A percentile compares a stretch with the other conserved stretches of the same genome.
Evolutionary conservation across 2,113 vertebrate genomes (phyloP).

Genomic region (Pygoscelis adeliae): DNA sequence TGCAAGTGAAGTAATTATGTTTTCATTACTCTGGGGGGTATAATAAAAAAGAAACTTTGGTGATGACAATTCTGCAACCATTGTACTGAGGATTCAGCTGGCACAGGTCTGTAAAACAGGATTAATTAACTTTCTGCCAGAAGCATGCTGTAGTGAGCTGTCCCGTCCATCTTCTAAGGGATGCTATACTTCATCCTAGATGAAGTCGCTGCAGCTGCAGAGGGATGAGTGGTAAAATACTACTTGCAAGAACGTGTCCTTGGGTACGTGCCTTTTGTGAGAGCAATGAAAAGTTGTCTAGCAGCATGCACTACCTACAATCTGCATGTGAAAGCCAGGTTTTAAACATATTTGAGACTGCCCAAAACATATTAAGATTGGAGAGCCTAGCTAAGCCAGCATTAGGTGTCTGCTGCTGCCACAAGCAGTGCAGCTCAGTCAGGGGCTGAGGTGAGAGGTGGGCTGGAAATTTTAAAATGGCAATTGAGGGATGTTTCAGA

Average conservation of each 20-base stretch:
- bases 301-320: not conserved
- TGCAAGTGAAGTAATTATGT: not conserved
- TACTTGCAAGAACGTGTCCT: not conserved
- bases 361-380: rapidly evolving
- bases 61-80: not conserved
- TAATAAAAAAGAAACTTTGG: not conserved
- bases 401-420: not conserved
- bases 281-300: not conserved
- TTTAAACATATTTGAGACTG: not conserved
- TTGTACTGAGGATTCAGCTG: not conserved
- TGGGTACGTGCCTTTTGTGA: not conserved
- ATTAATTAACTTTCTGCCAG: not conserved
- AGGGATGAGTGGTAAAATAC: not conserved
- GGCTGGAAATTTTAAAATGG: not conserved
- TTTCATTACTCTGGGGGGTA: not conserved
- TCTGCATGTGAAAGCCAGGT: not conserved
- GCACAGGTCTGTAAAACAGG: not conserved
- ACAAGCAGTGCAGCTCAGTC: not conserved
- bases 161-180: not conserved
- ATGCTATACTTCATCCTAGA: not conserved
- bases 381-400: not conserved
- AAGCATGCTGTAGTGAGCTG: not conserved
- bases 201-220: not conserved
- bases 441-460: not conserved
- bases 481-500: not conserved